A percentile compares a stretch with the other conserved stretches of the same genome.
phyloP scores from a whole-genome alignment of 2,113 vertebrate species.

The Sardina pilchardus region DNA sequence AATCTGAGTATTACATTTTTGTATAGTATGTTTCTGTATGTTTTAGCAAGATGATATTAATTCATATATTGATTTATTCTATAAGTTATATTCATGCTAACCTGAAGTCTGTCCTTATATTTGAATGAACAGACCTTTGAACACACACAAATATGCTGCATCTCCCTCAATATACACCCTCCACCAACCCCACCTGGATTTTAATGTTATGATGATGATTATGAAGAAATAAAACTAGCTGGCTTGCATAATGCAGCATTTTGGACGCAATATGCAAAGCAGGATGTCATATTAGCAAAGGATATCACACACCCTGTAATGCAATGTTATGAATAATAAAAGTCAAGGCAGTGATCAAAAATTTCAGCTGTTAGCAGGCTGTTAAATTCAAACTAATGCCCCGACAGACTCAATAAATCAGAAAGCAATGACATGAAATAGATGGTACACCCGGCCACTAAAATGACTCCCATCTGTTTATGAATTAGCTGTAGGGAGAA shows the following conservation, averaged over 20 bases:
- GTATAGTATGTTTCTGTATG: neutral
- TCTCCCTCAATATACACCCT: neutral
- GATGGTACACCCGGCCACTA: constrained; percentile 6
- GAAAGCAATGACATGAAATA: neutral
- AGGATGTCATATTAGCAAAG: constrained; percentile 11
- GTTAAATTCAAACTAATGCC: constrained; percentile 15
- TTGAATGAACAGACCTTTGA: neutral
- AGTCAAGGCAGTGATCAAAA: constrained; percentile 1
- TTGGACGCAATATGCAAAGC: neutral
- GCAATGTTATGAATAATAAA: constrained; percentile 10
- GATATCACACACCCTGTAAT: neutral
- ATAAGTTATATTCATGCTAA: neutral
- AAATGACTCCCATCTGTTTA: constrained; percentile 14
- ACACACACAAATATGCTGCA: neutral
- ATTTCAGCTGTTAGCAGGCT: neutral
- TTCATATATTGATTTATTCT: neutral
- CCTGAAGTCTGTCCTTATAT: neutral
- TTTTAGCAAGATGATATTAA: neutral
- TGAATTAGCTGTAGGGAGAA: neutral
- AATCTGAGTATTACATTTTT: neutral
- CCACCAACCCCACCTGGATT: neutral
- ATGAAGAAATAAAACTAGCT: neutral
- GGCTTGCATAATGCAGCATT: neutral
- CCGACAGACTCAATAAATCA: neutral
- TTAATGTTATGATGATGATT: neutral